Conservation (phyloP, 2,797 vertebrate species). For the Poecilia picta region DNA sequence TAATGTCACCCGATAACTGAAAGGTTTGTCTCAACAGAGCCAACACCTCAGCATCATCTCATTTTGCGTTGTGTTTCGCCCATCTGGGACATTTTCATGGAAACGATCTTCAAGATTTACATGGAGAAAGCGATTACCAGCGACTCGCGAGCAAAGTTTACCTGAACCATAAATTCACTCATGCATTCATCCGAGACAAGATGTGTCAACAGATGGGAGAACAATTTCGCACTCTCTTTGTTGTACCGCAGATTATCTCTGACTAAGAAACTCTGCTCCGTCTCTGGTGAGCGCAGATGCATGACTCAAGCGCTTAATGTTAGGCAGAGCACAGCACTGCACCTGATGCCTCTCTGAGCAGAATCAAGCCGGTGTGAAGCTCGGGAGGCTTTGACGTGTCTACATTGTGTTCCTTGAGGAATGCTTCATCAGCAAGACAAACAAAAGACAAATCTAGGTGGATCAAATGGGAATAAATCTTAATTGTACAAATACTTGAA, state of each 20-base stretch:
- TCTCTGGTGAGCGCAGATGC: conserved; percentile 42
- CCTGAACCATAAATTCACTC: conserved; percentile 30
- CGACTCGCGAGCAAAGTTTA: conserved; percentile 5
- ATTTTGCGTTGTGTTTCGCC: neutral
- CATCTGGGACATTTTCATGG: conserved; percentile 1
- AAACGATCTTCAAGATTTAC: neutral
- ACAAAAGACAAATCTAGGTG: neutral
- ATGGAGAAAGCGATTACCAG: conserved; percentile 10
- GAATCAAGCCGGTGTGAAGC: conserved; percentile 19
- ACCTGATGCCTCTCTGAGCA: conserved; percentile 58
- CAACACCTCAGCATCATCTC: neutral
- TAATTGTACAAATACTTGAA: neutral
- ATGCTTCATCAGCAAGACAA: neutral
- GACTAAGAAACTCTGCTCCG: conserved; percentile 39
- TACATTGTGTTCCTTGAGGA: conserved; percentile 1
- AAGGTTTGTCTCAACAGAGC: neutral
- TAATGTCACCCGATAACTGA: neutral
- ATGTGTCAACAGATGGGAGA: conserved; percentile 43
- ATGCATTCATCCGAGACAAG: conserved; percentile 43
- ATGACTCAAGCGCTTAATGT: conserved; percentile 52
- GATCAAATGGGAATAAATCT: neutral
- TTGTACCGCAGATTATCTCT: conserved; percentile 47
- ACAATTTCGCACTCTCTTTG: conserved; percentile 23
- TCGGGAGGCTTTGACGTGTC: conserved; percentile 19
- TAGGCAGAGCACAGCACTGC: conserved; percentile 39